Base-by-base conservation (phyloP, 2,113 vertebrate species). In the Platichthys stellatus region DNA sequence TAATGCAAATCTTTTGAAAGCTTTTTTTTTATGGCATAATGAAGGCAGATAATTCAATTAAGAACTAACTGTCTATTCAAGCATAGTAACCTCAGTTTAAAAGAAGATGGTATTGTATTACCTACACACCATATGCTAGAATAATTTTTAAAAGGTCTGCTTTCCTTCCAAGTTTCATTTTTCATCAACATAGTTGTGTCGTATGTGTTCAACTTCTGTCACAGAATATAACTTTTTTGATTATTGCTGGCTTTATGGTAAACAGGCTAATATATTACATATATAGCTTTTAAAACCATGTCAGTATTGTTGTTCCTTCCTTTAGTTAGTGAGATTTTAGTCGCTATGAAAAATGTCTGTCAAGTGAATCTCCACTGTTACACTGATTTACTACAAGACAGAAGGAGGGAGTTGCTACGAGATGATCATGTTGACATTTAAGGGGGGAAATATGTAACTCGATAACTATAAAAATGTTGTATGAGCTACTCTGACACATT, bases 401-500 rank as follows among this genome's bases (percentile, higher is more conserved):
- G 20, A 54, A 54, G 51, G 51, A n/a, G 18, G 45, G 45, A 49
- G 45, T 15, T n/a, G 5, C 20, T 54, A 1, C 21, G 51, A 54
- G 21, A 9, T 3, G 51, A 54, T 54, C 54, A 57, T 14, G 23
- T 14, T 10, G 8, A 64, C 47, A 53, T 69, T 63, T 64, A 64
- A 65, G 4, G 31, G 31, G 31, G 31, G 31, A 8, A 8, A 31
- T 31, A 7, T 31, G 31, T 31, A 7, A 31, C 21, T 0, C 6
- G 31, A 31, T 24, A 10, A 24, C 23, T 38, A 49, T 8, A 65
- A 18, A 47, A 10, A 24, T 10, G 11, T 63, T n/a, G 11, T 45
- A 3, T 45, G 43, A 45, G 43, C 43, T 15, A 45, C 11, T 45
- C 49, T 66, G 78, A 79, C 68, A 20, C 57, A 79, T 66, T 59